These are phyloP conservation scores for Laodelphax striatellus DNA, from an alignment of 1,140 invertebrate species.

Conservation along the genomic window DNA sequence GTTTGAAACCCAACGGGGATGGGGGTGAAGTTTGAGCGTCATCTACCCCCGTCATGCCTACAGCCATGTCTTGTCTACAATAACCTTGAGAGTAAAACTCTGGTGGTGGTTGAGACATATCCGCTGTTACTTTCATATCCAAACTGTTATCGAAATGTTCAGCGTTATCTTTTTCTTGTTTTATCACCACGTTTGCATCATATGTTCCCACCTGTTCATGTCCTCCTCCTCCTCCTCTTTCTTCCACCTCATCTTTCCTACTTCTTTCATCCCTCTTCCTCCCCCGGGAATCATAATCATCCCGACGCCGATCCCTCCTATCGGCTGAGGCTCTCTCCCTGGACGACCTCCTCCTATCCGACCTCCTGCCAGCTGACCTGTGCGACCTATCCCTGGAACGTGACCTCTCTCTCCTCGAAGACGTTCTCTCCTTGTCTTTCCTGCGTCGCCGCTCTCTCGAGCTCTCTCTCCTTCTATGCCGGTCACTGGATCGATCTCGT, in stretches of 20 bases:
- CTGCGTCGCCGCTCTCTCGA: conserved; percentile 8
- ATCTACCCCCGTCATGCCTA: too few species aligned
- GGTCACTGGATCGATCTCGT: conserved; percentile 5
- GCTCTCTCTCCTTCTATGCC: conserved; percentile 2
- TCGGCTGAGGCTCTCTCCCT: not conserved
- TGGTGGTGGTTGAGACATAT: too few species aligned
- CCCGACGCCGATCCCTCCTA: too few species aligned
- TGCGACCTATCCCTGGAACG: not conserved
- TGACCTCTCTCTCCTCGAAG: not conserved
- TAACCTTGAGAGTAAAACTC: too few species aligned
- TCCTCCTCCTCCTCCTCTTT: not conserved
- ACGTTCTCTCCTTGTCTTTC: conserved; percentile 4
- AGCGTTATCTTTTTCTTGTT: not conserved
- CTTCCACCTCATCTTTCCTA: too few species aligned
- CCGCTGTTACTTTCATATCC: too few species aligned
- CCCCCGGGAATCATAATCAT: not conserved
- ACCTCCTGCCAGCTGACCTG: not conserved
- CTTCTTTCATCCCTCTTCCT: not conserved
- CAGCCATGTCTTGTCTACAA: too few species aligned
- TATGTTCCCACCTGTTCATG: not conserved
- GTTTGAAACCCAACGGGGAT: conserved; percentile 19
- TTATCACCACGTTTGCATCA: not conserved
- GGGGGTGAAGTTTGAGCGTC: not conserved
- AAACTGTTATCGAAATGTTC: too few species aligned
- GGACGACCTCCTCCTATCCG: not conserved